A percentile compares a stretch with the other conserved stretches of the same genome.
These are phyloP conservation scores for Dendroctonus valens DNA, from an alignment of 1,140 invertebrate genomes.

Conservation along the genomic window DNA sequence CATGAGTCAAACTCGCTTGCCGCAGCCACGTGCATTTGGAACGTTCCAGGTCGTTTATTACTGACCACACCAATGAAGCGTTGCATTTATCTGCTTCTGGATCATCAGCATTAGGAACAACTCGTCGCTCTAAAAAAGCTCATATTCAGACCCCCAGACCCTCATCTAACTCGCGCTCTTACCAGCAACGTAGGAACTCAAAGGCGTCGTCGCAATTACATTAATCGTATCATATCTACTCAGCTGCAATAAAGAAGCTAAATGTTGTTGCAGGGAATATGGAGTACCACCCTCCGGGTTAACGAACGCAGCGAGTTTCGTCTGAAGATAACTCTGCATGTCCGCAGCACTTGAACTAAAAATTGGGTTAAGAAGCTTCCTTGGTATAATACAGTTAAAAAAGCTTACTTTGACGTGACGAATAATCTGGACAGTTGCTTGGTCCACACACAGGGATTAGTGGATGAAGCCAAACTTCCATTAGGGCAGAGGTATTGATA, in stretches of 20 bases:
- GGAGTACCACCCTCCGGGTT: not conserved
- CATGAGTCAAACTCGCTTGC: constrained; percentile 55
- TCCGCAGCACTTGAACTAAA: constrained; percentile 4
- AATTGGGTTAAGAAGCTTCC: not conserved
- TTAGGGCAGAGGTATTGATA: constrained; percentile 62
- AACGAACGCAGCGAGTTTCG: constrained; percentile 7
- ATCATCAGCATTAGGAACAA: not conserved
- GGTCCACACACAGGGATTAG: constrained; percentile 59
- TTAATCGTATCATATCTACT: constrained; percentile 8
- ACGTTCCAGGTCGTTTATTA: constrained; percentile 54
- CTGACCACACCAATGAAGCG: constrained; percentile 59
- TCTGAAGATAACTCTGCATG: constrained; percentile 2
- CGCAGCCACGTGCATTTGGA: constrained; percentile 62
- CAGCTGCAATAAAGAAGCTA: constrained; percentile 4
- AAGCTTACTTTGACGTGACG: constrained; percentile 55
- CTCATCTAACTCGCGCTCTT: not conserved
- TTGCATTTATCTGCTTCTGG: constrained; percentile 48
- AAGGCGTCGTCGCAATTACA: constrained; percentile 2
- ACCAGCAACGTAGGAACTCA: constrained; percentile 17
- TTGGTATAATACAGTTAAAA: not conserved
- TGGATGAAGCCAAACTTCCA: constrained; percentile 50
- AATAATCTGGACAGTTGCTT: constrained; percentile 59
- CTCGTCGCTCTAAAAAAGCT: not conserved
- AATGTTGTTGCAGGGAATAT: constrained; percentile 3
- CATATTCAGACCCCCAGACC: too few relatives aligned